Conservation (phyloP, 2,888 invertebrate genomes). For the Augochlorella aurata region DNA sequence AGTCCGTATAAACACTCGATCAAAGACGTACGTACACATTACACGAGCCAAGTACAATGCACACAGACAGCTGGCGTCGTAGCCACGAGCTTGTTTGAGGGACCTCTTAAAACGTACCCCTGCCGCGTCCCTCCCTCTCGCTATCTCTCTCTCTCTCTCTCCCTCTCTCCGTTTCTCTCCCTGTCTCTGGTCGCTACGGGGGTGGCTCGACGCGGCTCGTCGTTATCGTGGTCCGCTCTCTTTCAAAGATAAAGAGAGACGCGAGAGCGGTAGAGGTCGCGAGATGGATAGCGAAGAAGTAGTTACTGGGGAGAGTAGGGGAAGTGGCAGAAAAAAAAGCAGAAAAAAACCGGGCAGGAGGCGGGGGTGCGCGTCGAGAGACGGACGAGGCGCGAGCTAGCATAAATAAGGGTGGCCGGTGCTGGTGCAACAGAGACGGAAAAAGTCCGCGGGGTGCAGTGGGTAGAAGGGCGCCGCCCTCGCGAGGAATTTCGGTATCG, state of each 20-base stretch:
- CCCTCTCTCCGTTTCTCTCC: too few species aligned
- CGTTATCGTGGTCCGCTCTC: conserved; percentile 24
- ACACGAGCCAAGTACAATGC: conserved; percentile 65
- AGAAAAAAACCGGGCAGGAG: conserved; percentile 52
- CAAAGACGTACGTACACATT: conserved; percentile 67
- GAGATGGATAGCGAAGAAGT: conserved; percentile 50
- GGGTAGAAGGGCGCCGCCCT: conserved; percentile 76
- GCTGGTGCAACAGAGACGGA: conserved; percentile 44
- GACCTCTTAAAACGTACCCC: conserved; percentile 78
- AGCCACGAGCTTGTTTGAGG: conserved; percentile 60
- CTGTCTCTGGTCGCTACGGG: not conserved
- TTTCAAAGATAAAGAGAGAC: conserved; percentile 17
- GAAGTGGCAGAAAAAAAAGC: conserved; percentile 30
- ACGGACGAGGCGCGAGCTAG: conserved; percentile 9
- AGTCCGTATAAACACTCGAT: conserved; percentile 65
- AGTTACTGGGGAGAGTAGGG: conserved; percentile 30
- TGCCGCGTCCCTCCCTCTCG: conserved; percentile 18
- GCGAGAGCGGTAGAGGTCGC: conserved; percentile 28
- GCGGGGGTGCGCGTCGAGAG: conserved; percentile 29
- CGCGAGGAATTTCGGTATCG: conserved; percentile 74
- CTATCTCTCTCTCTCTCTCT: not conserved
- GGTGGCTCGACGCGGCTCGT: conserved; percentile 16
- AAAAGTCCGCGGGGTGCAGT: conserved; percentile 58
- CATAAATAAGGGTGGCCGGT: conserved; percentile 11
- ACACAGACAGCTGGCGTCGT: conserved; percentile 59